Conservation (phyloP, 2,113 vertebrate species). For the Probosciger aterrimus region DNA sequence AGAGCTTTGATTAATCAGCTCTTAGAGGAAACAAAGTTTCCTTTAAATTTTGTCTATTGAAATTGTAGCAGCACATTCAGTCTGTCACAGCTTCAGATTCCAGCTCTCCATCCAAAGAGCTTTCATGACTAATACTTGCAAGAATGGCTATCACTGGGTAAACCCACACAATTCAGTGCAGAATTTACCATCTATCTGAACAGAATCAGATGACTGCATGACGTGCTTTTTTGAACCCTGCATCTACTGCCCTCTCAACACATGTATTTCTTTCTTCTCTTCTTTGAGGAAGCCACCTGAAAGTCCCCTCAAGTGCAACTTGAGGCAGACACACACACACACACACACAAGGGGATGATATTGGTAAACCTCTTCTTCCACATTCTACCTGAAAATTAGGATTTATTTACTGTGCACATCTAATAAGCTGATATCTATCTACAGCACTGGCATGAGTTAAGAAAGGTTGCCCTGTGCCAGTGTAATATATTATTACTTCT, state of each 20-base stretch:
- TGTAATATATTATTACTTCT: background rate
- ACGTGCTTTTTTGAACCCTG: accelerated
- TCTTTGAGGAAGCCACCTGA: background rate
- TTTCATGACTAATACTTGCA: background rate
- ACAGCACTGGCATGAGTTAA: background rate
- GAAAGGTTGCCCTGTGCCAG: background rate
- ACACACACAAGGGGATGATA: background rate
- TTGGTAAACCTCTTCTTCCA: background rate
- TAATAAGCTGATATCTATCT: background rate
- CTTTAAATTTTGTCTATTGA: background rate
- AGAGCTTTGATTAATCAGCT: background rate
- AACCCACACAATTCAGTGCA: background rate
- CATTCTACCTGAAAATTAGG: background rate
- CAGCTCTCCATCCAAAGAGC: background rate
- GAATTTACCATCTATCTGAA: background rate
- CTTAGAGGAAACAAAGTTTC: background rate
- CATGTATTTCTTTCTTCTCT: background rate
- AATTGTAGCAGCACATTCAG: background rate
- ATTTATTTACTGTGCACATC: background rate
- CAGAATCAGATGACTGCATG: background rate
- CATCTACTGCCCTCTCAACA: background rate
- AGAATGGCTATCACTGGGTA: background rate
- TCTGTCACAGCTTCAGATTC: background rate
- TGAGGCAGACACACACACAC: background rate
- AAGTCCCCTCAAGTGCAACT: background rate